These are phyloP conservation scores for Ganaspis sp. DNA, from an alignment of 1,140 invertebrate species.

Conservation along the genomic window DNA sequence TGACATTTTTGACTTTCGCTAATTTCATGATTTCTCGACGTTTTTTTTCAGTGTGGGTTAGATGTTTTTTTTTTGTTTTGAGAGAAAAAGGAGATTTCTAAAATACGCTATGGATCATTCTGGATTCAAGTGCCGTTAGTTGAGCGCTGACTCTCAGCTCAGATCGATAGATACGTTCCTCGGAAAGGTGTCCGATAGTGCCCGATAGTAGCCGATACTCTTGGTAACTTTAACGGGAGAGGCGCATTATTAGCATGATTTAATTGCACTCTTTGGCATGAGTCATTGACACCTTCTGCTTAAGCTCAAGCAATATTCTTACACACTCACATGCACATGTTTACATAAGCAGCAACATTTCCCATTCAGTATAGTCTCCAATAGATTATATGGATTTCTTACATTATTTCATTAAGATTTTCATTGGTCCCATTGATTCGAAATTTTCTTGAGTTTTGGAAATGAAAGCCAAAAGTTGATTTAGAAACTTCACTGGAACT, in stretches of 20 bases:
- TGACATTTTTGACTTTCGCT: too few relatives aligned
- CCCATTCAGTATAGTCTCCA: too few relatives aligned
- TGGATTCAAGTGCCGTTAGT: constrained; percentile 18
- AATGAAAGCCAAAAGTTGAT: too few relatives aligned
- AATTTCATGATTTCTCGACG: too few relatives aligned
- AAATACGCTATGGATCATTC: neutral
- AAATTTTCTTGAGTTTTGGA: too few relatives aligned
- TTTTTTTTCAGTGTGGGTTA: too few relatives aligned
- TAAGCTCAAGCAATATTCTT: neutral
- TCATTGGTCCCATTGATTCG: too few relatives aligned
- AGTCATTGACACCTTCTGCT: constrained; percentile 9
- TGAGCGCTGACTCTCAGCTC: neutral
- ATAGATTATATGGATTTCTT: too few relatives aligned
- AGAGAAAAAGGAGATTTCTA: neutral
- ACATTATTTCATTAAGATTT: too few relatives aligned
- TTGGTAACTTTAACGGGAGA: neutral
- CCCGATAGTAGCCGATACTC: constrained; percentile 3
- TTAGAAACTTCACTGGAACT: too few relatives aligned
- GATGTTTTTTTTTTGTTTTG: neutral
- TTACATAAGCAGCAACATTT: too few relatives aligned
- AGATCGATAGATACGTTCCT: constrained; percentile 24
- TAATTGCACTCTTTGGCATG: neutral
- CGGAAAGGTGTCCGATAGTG: constrained; percentile 5
- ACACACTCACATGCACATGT: neutral
- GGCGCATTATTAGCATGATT: constrained; percentile 16